These are phyloP conservation scores for Cryptus viduatorius DNA, from an alignment of 2,888 invertebrate species.

Conservation along the genomic window DNA sequence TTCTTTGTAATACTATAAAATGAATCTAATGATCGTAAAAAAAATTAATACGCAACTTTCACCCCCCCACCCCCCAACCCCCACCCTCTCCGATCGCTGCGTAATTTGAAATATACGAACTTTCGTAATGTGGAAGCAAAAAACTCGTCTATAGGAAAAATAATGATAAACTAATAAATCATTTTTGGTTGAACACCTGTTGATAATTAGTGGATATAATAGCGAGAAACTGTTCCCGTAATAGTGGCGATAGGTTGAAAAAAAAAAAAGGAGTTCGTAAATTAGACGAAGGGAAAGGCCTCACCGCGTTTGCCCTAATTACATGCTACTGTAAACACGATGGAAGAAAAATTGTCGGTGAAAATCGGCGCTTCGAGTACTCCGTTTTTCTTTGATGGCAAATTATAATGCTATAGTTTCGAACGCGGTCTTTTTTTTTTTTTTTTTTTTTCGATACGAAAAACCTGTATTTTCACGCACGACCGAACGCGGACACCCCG, in stretches of 20 bases:
- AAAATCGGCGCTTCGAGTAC: constrained; percentile 30
- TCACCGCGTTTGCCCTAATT: constrained; percentile 5
- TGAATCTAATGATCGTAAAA: not conserved
- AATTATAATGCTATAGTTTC: constrained; percentile 24
- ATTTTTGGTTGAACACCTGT: constrained; percentile 17
- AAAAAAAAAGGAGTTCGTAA: constrained; percentile 6
- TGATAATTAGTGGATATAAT: constrained; percentile 6
- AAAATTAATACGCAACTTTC: not conserved
- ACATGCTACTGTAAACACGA: constrained; percentile 18
- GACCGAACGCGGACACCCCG: constrained; percentile 45
- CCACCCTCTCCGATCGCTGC: not conserved
- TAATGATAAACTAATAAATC: not conserved
- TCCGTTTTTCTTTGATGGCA: constrained; percentile 8
- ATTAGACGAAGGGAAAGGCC: constrained; percentile 40
- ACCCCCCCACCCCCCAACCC: not conserved
- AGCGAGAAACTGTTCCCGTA: not conserved
- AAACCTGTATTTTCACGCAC: constrained; percentile 66
- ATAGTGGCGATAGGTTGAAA: not conserved
- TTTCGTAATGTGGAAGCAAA: not conserved
- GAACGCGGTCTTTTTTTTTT: not conserved
- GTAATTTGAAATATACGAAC: not conserved
- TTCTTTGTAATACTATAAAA: not conserved
- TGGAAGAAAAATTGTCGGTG: constrained; percentile 16
- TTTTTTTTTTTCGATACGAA: constrained; percentile 40
- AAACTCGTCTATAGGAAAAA: not conserved